A percentile compares a stretch with the other conserved stretches of the same genome.
phyloP scores from a whole-genome alignment of 2,113 vertebrate genomes.

The Sylvicapra grimmia region DNA sequence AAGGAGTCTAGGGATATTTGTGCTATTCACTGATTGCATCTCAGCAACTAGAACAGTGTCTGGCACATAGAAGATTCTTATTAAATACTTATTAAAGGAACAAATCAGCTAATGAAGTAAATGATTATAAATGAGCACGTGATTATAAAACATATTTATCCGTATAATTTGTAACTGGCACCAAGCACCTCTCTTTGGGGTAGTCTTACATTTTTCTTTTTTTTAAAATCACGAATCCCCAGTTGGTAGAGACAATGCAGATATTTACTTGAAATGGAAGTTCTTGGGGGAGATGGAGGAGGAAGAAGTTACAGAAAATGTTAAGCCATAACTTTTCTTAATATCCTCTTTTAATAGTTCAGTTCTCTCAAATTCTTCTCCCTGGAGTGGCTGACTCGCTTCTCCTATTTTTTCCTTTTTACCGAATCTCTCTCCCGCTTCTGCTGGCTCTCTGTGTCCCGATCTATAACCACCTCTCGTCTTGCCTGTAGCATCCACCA shows the following conservation, averaged over 20 bases:
- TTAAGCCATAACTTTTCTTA: not conserved
- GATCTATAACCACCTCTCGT: not conserved
- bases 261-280: not conserved
- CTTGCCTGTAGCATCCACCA: not conserved
- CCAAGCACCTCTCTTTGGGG: not conserved
- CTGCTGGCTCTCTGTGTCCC: not conserved
- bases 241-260: not conserved
- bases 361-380: not conserved
- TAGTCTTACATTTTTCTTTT: not conserved
- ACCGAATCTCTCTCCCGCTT: not conserved
- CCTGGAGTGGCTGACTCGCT: not conserved
- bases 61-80: not conserved
- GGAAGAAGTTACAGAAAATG: not conserved
- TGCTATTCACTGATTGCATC: not conserved
- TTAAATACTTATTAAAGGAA: not conserved
- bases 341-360: not conserved
- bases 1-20: not conserved
- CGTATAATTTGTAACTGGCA: not conserved
- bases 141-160: not conserved
- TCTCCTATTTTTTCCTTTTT: not conserved
- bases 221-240: not conserved
- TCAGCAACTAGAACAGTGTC: not conserved
- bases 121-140: not conserved
- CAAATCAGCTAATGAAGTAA: not conserved
- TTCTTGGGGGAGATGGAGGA: not conserved